Evolutionary conservation across 2,888 invertebrate species (phyloP), one percentile per base, ranked within the genome.

Genomic region (Cryptus viduatorius): DNA sequence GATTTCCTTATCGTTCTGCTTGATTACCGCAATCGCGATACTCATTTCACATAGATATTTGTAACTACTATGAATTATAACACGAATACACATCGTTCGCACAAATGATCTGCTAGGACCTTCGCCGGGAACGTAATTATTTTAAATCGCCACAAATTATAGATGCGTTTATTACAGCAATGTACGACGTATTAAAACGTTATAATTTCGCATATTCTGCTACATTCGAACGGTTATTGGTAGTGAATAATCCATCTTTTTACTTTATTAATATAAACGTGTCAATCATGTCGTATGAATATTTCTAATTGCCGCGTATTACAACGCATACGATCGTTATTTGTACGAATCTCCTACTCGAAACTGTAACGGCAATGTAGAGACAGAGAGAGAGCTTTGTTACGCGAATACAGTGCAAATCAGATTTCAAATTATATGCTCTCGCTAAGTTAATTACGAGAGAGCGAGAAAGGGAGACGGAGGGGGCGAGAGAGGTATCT

Each of bases 391-490:
- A 7, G 61, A 5, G 8, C 24, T 12, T 24, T 10, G 3, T 56
- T 61, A 59, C 59, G n/a, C 69, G 46, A 82, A 67, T 50, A 46
- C 29, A 16, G 72, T 71, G 84, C 71, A 85, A 86, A 83, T 84
- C 59, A 77, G 78, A 87, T 87, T 87, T 88, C 88, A 88, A 87
- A 83, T 88, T 85, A 85, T 67, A 79, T 73, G 48, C 56, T 69
- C 29, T 50, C 67, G 61, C 80, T 73, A 83, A 81, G 86, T 81
- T 79, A 81, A 79, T 84, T 79, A 79, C 75, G 10, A 5, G 10
- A 31, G 61, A 2, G 16, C 42, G 75, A 42, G 42, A 50, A 14
- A 19, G 77, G 59, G 46, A 83, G 84, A 79, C 16, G 3, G 24
- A 4, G 29, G 3, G 44, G 46, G 68, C 7, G 50, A 37, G 50